phyloP scores from a whole-genome alignment of 2,888 invertebrate genomes.

The Drosophila demipolita region DNA sequence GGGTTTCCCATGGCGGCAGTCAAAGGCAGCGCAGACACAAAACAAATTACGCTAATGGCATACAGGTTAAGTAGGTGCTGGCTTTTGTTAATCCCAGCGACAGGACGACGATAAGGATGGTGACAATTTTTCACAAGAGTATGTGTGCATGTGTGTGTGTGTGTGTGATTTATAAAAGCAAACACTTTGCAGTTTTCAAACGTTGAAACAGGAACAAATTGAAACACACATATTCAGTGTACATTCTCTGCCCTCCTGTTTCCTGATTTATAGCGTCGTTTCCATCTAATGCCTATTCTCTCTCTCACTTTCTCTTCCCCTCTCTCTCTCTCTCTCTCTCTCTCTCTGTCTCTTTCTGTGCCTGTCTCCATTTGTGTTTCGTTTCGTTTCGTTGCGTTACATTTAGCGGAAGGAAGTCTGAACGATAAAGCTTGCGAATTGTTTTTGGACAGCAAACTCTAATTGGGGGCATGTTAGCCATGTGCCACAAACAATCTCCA shows the following conservation, averaged over 20 bases:
- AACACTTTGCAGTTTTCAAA: conserved; percentile 39
- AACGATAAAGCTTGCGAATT: conserved; percentile 63
- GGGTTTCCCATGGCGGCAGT: conserved; percentile 45
- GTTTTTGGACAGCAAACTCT: conserved; percentile 52
- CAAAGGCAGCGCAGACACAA: conserved; percentile 40
- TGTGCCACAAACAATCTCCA: conserved; percentile 35
- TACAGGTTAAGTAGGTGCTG: conserved; percentile 70
- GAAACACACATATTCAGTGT: conserved; percentile 24
- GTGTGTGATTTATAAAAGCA: conserved; percentile 58
- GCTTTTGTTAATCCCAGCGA: conserved; percentile 58
- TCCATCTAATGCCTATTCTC: conserved; percentile 2
- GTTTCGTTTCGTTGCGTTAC: conserved; percentile 25
- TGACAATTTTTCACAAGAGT: conserved; percentile 17
- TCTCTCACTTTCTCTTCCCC: conserved; percentile 29
- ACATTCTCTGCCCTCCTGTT: conserved; percentile 27
- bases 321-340: conserved; percentile 4
- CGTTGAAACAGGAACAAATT: conserved; percentile 40
- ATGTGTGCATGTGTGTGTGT: conserved; percentile 29
- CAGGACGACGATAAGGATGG: conserved; percentile 34
- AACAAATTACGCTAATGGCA: conserved; percentile 77
- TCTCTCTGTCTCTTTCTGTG: not conserved
- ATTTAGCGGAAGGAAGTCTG: conserved; percentile 63
- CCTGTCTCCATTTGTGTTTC: conserved; percentile 18
- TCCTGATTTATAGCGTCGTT: conserved; percentile 64
- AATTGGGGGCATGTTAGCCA: conserved; percentile 58